Evolutionary conservation across 2,797 vertebrate genomes (phyloP), one percentile per base, ranked within the genome.

Genomic region (Sebastes paucispinis): DNA sequence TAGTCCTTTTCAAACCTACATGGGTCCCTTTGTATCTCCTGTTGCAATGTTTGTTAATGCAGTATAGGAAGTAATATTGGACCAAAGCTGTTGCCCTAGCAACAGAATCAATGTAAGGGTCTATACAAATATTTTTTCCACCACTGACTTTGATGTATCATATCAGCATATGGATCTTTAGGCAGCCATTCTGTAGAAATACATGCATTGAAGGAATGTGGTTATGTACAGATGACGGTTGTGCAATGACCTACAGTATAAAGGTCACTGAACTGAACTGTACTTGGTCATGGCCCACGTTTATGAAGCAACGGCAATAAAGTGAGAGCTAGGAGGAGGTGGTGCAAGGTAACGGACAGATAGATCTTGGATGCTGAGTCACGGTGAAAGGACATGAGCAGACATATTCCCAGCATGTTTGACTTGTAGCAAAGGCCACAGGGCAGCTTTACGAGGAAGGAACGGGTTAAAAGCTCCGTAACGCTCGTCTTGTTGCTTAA

Each of bases 301-400:
- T 89, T 81, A 79, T 85, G 72, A 47, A 79, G 73, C 84, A 81
- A 69, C 32, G 64, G 80, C 83, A 89, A 82, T 92, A 92, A 90
- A 86, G 29, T 58, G 6, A 86, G 75, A 79, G 47, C 31, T 36
- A 29, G n/a, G 54, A 78, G 39, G 59, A 71, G 71, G 72, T 52
- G 12, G 63, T 63, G 69, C n/a, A n/a, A 63, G 14, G 1, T 67
- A 73, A 76, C 4, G 6, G 72, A 81, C 43, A 67, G 55, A 52
- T 27, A 86, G 74, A 87, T 64, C 65, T 54, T 54, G 43, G 5
- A 52, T 55, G 69, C 55, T 89, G 89, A 87, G 80, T 93, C 87
- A 93, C 77, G 4, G 50, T 74, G 62, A 50, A 6, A 57, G 87
- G 88, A 14, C 88, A 91, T 78, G 80, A 74, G 71, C 80, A 67